Conservation (phyloP, 2,797 vertebrate species). For the Gobio occitaniae region DNA sequence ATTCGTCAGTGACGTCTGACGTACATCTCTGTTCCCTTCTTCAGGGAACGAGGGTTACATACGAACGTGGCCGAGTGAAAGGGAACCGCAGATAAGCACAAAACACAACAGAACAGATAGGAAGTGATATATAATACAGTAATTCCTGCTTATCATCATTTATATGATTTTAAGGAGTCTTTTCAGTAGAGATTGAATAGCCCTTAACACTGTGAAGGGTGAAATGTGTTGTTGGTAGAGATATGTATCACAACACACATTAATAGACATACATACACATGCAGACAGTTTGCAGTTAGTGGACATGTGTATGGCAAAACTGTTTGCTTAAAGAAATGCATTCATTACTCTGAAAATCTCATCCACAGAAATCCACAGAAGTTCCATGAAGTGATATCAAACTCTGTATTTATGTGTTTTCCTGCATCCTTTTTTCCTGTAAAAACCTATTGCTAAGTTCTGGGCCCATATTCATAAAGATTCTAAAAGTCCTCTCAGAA, state of each 20-base stretch:
- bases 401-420: not conserved
- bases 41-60: too few species aligned
- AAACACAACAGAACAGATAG: not conserved
- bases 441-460: not conserved
- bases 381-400: not conserved
- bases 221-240: slow-evolving; percentile 12
- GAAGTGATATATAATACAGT: slow-evolving; percentile 5
- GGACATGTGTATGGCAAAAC: not conserved
- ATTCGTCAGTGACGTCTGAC: too few species aligned
- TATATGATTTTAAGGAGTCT: slow-evolving; percentile 7
- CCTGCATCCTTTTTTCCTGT: not conserved
- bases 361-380: not conserved
- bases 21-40: too few species aligned
- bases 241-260: slow-evolving; percentile 33
- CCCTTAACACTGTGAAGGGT: not conserved
- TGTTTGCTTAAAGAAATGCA: slow-evolving; percentile 21
- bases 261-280: slow-evolving; percentile 8
- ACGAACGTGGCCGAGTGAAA: too few species aligned
- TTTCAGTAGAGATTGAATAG: not conserved
- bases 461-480: too few species aligned
- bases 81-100: not conserved
- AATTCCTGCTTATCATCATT: not conserved
- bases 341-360: not conserved
- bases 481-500: too few species aligned
- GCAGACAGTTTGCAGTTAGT: slow-evolving; percentile 12